These are phyloP conservation scores for Tylochromis polylepis DNA, from an alignment of 2,113 vertebrate species.

Conservation along the genomic window DNA sequence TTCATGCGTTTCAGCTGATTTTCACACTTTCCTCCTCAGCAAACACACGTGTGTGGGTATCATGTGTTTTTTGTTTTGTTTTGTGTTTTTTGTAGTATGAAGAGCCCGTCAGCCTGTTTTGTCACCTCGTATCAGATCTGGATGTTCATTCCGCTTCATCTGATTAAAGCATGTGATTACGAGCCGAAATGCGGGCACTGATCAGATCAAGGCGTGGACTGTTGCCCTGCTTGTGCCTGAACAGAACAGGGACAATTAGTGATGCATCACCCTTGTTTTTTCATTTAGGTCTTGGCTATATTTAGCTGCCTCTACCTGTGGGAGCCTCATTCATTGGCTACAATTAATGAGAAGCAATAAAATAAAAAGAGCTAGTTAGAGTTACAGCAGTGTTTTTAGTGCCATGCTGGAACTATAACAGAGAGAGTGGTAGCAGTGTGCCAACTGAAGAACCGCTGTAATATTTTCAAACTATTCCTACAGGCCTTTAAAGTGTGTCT, in stretches of 20 bases:
- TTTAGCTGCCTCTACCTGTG: background rate
- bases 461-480: background rate
- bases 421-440: background rate
- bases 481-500: background rate
- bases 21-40: background rate
- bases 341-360: background rate
- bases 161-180: slow-evolving; percentile 11
- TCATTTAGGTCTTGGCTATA: background rate
- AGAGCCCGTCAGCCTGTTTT: background rate
- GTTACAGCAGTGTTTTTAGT: background rate
- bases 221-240: background rate
- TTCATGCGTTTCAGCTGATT: background rate
- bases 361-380: background rate
- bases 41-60: background rate
- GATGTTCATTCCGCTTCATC: background rate
- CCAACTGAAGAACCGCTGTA: background rate
- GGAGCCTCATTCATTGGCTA: background rate
- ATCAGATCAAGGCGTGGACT: background rate
- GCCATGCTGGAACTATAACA: background rate
- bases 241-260: background rate
- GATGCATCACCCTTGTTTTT: background rate
- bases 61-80: background rate
- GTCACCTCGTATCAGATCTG: slow-evolving; percentile 18
- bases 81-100: background rate
- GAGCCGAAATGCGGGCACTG: background rate